A percentile compares a stretch with the other conserved stretches of the same genome.
Evolutionary conservation across 2,113 vertebrate species (phyloP).

Genomic region (Corythornis cristatus): DNA sequence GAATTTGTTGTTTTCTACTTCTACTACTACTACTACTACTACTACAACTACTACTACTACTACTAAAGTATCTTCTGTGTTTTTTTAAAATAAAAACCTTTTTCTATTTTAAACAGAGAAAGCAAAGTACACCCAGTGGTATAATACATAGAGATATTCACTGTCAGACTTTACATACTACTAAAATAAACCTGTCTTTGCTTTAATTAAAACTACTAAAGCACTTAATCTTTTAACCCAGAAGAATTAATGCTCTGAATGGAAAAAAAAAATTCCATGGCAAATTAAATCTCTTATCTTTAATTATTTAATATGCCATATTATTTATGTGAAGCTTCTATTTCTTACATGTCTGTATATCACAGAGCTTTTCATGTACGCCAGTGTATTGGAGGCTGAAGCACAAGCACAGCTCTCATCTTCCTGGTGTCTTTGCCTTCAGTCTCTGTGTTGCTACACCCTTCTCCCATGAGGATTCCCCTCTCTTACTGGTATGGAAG

Average conservation of each 20-base stretch:
- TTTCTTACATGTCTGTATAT: neutral
- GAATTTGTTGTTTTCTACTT: neutral
- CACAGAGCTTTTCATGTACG: neutral
- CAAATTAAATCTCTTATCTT: neutral
- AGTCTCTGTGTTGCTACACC: neutral
- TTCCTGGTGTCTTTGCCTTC: neutral
- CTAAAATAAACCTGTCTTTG: conserved; percentile 40
- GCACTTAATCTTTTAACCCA: neutral
- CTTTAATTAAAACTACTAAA: conserved; percentile 50
- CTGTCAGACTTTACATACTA: neutral
- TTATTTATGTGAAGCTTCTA: neutral
- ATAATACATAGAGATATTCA: neutral
- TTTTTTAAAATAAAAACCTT: neutral
- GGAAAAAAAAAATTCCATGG: neutral
- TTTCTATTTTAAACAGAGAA: neutral
- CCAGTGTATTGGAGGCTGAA: neutral
- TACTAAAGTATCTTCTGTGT: neutral
- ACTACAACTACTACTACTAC: too few relatives aligned
- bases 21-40: too few relatives aligned
- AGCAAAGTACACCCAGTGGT: neutral
- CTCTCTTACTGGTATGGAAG: neutral
- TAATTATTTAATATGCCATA: conserved; percentile 2
- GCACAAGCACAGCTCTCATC: neutral
- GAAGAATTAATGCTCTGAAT: conserved; percentile 21
- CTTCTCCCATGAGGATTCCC: neutral